Conservation (phyloP, 2,797 vertebrate genomes). For the Danio choprae region DNA sequence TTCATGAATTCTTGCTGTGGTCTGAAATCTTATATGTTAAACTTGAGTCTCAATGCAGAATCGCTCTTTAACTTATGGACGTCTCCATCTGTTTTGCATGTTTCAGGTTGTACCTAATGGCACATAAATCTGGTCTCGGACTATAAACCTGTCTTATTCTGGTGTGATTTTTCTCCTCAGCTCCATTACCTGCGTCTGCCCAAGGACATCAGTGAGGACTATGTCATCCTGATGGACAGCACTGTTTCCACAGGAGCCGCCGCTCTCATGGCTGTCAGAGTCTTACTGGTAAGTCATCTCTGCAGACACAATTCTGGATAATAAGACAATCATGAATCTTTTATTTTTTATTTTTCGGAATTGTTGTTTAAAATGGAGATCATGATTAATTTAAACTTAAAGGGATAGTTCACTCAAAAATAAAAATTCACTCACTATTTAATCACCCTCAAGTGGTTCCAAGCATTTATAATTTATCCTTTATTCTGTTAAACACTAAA, state of each 20-base stretch:
- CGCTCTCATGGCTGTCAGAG: slow-evolving; percentile 89
- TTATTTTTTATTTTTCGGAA: no score
- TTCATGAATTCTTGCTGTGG: no score
- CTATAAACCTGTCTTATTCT: slow-evolving; percentile 9
- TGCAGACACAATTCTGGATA: neutral
- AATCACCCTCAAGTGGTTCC: no score
- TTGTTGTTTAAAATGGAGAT: no score
- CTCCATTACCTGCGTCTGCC: slow-evolving; percentile 91
- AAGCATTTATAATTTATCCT: no score
- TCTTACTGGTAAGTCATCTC: slow-evolving; percentile 79
- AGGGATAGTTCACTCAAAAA: no score
- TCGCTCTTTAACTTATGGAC: neutral
- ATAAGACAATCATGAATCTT: no score
- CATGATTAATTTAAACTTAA: no score
- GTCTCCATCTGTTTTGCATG: neutral
- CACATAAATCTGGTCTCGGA: neutral
- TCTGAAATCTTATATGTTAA: no score
- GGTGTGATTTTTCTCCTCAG: slow-evolving; percentile 66
- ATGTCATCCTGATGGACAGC: slow-evolving; percentile 94
- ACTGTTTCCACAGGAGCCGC: slow-evolving; percentile 91
- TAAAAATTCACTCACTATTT: no score
- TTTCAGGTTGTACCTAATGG: neutral
- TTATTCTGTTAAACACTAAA: no score
- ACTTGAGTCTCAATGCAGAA: neutral
- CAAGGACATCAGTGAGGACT: slow-evolving; percentile 91